These are phyloP conservation scores for Cyanocitta stelleri DNA, from an alignment of 2,113 vertebrate genomes.

Conservation along the genomic window DNA sequence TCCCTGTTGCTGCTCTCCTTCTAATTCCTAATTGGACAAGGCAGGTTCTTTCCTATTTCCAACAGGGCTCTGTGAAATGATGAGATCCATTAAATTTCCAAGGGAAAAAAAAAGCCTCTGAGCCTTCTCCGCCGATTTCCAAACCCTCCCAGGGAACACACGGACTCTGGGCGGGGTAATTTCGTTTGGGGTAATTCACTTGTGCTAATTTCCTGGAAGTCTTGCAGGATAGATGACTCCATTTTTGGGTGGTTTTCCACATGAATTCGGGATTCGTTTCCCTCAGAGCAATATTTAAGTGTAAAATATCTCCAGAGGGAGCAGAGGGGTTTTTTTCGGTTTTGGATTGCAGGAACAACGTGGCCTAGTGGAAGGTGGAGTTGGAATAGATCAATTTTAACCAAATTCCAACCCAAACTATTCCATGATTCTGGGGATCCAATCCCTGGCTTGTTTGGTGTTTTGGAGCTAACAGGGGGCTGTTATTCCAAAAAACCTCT, in stretches of 20 bases:
- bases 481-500: not conserved
- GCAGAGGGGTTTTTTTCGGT: not conserved
- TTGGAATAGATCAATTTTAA: not conserved
- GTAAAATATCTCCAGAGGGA: not conserved
- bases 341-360: not conserved
- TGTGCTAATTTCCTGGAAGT: conserved; percentile 35
- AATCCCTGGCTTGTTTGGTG: not conserved
- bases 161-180: conserved; percentile 14
- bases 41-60: conserved; percentile 48
- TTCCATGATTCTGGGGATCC: not conserved
- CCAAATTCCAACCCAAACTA: not conserved
- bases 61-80: not conserved
- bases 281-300: not conserved
- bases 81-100: conserved; percentile 28
- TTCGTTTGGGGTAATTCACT: conserved; percentile 40
- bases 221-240: not conserved
- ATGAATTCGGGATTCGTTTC: not conserved
- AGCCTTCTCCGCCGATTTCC: not conserved
- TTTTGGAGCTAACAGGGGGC: not conserved
- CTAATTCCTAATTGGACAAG: conserved; percentile 47
- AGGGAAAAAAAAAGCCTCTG: not conserved
- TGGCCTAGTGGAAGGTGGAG: not conserved
- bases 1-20: conserved; percentile 33
- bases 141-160: not conserved
- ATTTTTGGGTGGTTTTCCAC: conserved; percentile 1